A percentile compares a stretch with the other conserved stretches of the same genome.
phyloP scores from a whole-genome alignment of 2,113 vertebrate genomes.

The Etheostoma cragini region DNA sequence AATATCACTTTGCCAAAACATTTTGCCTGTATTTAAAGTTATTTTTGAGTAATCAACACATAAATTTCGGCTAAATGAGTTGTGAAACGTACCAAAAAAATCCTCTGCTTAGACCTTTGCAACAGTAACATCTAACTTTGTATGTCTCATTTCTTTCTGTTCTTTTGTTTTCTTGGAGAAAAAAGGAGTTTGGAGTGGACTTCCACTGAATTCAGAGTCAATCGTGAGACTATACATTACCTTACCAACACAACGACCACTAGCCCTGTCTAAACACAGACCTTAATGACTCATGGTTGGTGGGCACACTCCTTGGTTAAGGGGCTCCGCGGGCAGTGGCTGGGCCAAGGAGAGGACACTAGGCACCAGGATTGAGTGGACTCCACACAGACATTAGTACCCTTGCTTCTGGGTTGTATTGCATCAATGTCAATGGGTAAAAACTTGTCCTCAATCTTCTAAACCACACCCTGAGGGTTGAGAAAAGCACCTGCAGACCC shows the following conservation, averaged over 20 bases:
- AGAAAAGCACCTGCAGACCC: constrained; percentile 78
- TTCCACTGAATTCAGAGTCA: constrained; percentile 66
- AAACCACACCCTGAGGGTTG: constrained; percentile 77
- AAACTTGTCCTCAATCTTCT: constrained; percentile 86
- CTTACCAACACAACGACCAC: constrained; percentile 62
- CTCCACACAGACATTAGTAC: constrained; percentile 81
- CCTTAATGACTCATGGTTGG: constrained; percentile 77
- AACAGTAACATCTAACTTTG: constrained; percentile 18
- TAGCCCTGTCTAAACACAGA: constrained; percentile 68
- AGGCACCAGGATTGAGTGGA: constrained; percentile 74
- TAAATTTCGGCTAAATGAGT: constrained; percentile 32
- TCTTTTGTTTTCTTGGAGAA: constrained; percentile 36
- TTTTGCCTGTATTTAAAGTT: constrained; percentile 56
- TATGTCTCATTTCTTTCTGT: constrained; percentile 10
- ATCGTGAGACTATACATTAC: constrained; percentile 58
- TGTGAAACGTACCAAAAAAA: constrained; percentile 48
- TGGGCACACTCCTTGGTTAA: constrained; percentile 63
- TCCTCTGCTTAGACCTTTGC: constrained; percentile 27
- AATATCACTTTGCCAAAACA: constrained; percentile 65
- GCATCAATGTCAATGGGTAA: constrained; percentile 85
- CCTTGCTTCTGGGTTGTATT: constrained; percentile 81
- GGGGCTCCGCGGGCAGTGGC: constrained; percentile 68
- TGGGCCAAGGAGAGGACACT: constrained; percentile 64
- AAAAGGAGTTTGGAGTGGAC: constrained; percentile 8
- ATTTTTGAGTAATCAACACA: constrained; percentile 56